Base-by-base conservation (phyloP, 2,888 invertebrate genomes). In the Synanthedon formicaeformis region DNA sequence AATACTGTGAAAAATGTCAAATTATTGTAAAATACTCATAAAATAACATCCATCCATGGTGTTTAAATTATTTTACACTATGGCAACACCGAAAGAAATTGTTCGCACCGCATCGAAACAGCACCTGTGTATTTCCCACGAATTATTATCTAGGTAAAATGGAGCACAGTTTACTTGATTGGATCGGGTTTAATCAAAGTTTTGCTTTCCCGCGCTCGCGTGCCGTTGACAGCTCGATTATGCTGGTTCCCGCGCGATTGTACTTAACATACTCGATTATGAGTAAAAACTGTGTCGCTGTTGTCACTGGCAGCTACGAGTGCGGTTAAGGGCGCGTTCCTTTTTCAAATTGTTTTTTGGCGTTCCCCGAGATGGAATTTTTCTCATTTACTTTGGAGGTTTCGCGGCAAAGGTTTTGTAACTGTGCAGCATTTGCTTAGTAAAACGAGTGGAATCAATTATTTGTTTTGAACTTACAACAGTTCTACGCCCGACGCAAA, bases 241-340 rank as follows among this genome's bases (percentile, higher is more conserved):
- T 50, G 40, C 14, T 34, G 50, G 50, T 14, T 40, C 50, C 50
- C 50, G 50, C 50, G 12, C 40, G 16, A 50, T 50, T 50, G 50
- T 50, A 50, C 50, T 50, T 50, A 50, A 50, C 50, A 50, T 40
- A 50, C 40, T 50, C 50, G 50, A 50, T 50, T 50, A 50, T 50
- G 50, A 50, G 50, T 50, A 50, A 50, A 50, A 50, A 50, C 50
- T 50, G 55, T 55, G 57, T 53, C 52, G 52, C 13, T 40, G 51
- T 50, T 53, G 54, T 53, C 52, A 54, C 51, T 48, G 53, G 40
- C 56, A 54, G 48, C 23, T 52, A 40, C 48, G 41, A 50, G 41
- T 50, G 40, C 50, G 41, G n/a, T 45, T 45, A 45, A 45, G 45
- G 45, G 45, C 45, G 45, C 45, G 45, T 45, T 45, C 45, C 45